Evolutionary conservation across 1,140 invertebrate species (phyloP), one percentile per base, ranked within the genome.

Genomic region (Calycopis cecrops): DNA sequence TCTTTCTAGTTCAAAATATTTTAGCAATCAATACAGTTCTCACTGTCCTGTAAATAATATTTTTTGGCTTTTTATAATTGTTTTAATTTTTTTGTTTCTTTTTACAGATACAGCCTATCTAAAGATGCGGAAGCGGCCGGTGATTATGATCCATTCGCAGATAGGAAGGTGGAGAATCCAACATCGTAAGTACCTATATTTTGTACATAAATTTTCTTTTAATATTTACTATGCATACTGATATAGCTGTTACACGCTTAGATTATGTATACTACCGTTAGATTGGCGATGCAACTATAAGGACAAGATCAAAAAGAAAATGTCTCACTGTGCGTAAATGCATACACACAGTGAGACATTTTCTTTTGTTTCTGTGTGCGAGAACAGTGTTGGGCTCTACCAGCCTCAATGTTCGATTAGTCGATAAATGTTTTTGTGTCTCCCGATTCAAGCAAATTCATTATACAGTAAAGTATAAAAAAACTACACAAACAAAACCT

Each of bases 121-220:
- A 77, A 79, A 65, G 82, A 84, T 74, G 71, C 65, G 8, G 82
- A 86, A 57, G 57, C 60, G 73, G 90, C 73, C 38, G 89, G 38
- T 11, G 50, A 89, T 21, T 94, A 91, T 67, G 91, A 96, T 86
- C 94, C 94, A 0, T 95, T 96, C 76, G 84, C 86, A 17, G 91
- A 93, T 61, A 88, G 94, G 38, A 90, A 91, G 59, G 79, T 93
- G 63, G 91, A 92, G 16, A 93, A 94, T 86, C 92, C 94, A 47
- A 95, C 94, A 51, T 94, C 94, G 94, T 95, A 90, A 94, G 93
- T 91, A 51, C 60, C 38, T 28, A 37, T n/a, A 9, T 16, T 44
- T 44, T 6, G 12, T 40, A 6, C 11, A 14, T 18, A 18, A 40
- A n/a, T 40, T 40, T 14, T 40, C 38, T 40, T 12, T 12, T 40